Base-by-base conservation (phyloP, 1,140 invertebrate genomes). In the Acromyrmex charruanus region DNA sequence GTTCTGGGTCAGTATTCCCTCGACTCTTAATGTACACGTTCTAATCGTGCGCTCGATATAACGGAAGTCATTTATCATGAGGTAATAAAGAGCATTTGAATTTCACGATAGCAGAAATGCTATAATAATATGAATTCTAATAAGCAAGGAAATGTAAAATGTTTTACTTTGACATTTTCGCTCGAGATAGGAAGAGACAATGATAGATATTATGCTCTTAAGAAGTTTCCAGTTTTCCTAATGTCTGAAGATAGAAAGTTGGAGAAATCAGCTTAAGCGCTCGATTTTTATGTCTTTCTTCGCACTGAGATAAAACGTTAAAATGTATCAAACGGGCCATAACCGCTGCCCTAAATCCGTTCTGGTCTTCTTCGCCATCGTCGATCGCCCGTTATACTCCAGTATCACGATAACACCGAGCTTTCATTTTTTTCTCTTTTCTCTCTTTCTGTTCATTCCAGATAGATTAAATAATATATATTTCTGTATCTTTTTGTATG, bases 201-300 rank as follows among this genome's bases (percentile, higher is more conserved):
- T 68, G 35, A 74, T 59, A 63, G 69, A 84, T 74, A 61, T 74
- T 84, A 84, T 18, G 18, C 12, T 74, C 53, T 61, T 72, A 31
- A 59, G 53, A 28, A 74, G 7, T 21, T 9, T 6, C 18, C 53
- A 44, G 65, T 59, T 82, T 72, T 58, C 55, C 25, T 49, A 49
- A 80, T 58, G 18, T 61, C 63, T 35, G 69, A 35, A 84, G 69
- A 9, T 61, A 14, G 69, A 84, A 61, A 82, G 69, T 82, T 44
- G 18, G 53, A 51, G 28, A 84, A 84, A 75, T 75, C 25, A 21
- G 25, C 69, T 84, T 75, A 74, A 82, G 18, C 25, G 68, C 31
- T 74, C 39, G 69, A 84, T 74, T 75, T 74, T 61, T 49, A 74
- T 74, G 28, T 84, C 53, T 49, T 44, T 72, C 51, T 61, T 59